phyloP scores from a whole-genome alignment of 2,888 invertebrate species.

The Agrotis segetum region DNA sequence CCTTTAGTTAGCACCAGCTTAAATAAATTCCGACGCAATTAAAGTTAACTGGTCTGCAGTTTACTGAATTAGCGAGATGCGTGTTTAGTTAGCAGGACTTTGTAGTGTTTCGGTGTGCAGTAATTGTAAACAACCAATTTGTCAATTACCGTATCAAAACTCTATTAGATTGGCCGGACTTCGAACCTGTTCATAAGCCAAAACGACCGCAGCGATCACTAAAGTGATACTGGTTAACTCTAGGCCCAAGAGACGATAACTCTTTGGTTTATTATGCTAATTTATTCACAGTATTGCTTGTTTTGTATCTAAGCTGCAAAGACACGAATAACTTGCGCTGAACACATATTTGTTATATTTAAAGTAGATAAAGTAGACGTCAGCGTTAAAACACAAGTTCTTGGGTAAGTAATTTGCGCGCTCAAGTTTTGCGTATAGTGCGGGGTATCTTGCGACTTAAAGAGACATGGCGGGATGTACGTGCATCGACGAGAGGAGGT shows the following conservation, averaged over 20 bases:
- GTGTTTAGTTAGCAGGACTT: constrained; percentile 19
- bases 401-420: constrained; percentile 39
- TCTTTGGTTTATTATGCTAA: constrained; percentile 36
- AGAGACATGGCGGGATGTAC: constrained; percentile 74
- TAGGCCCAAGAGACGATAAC: constrained; percentile 20
- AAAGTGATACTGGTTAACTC: constrained; percentile 15
- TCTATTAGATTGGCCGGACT: constrained; percentile 15
- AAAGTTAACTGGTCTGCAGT: constrained; percentile 15
- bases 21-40: constrained; percentile 35
- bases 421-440: constrained; percentile 49
- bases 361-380: constrained; percentile 45
- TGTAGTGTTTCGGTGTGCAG: constrained; percentile 19
- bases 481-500: constrained; percentile 74
- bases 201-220: constrained; percentile 10
- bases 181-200: constrained; percentile 4
- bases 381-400: constrained; percentile 41
- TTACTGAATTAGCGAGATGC: constrained; percentile 22
- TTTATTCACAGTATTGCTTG: constrained; percentile 36
- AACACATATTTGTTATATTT: constrained; percentile 46
- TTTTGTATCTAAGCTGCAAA: constrained; percentile 40
- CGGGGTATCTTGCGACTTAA: constrained; percentile 66
- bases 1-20: constrained; percentile 29
- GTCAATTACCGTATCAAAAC: constrained; percentile 32
- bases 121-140: constrained; percentile 26
- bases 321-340: constrained; percentile 39